Percentiles rank a stretch among this genome's conserved stretches.
Evolutionary conservation across 2,797 vertebrate species (phyloP).

Genomic region (Sebastes jordani): DNA sequence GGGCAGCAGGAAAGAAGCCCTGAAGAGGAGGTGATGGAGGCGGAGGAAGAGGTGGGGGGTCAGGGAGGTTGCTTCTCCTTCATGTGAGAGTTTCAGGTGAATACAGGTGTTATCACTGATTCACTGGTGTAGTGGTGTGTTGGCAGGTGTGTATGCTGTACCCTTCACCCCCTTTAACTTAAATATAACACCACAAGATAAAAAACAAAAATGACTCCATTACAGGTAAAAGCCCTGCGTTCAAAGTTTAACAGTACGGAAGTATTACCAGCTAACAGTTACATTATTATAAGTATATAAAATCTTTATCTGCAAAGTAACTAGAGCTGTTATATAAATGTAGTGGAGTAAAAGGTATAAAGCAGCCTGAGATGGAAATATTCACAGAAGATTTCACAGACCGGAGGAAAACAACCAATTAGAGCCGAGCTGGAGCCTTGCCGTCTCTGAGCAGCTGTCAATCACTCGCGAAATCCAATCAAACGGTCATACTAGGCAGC

Average conservation of each 20-base stretch:
- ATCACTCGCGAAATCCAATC: too few species aligned
- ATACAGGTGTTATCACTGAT: not conserved
- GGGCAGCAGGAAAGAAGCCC: constrained; percentile 7
- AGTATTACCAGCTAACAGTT: not conserved
- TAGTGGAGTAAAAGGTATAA: not conserved
- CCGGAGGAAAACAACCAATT: too few species aligned
- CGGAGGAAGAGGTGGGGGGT: not conserved
- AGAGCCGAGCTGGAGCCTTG: too few species aligned
- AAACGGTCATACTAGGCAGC: too few species aligned
- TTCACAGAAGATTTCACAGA: too few species aligned
- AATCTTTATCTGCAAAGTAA: not conserved
- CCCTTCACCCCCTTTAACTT: not conserved
- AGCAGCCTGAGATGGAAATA: not conserved
- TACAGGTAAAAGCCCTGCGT: not conserved
- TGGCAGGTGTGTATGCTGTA: not conserved
- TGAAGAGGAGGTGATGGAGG: constrained; percentile 11
- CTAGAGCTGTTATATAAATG: not conserved
- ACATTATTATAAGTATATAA: not conserved
- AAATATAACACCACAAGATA: not conserved
- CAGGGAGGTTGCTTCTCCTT: constrained; percentile 3
- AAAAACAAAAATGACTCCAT: not conserved
- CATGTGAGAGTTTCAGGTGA: constrained; percentile 12
- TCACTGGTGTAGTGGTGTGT: not conserved
- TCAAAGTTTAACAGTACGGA: not conserved
- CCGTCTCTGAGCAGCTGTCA: too few species aligned